These are phyloP conservation scores for Achroia grisella DNA, from an alignment of 1,140 invertebrate genomes.

Conservation along the genomic window DNA sequence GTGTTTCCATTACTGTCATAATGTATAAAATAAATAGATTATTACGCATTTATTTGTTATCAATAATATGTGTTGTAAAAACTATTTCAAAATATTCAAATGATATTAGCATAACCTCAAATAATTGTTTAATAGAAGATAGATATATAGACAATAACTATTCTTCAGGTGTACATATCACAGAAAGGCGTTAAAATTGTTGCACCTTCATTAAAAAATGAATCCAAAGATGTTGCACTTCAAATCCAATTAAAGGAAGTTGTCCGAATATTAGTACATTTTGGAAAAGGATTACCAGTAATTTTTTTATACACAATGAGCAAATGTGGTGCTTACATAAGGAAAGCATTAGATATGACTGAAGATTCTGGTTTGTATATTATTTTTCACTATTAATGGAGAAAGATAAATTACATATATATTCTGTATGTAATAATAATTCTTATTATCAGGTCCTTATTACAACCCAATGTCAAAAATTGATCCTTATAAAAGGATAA, in stretches of 20 bases:
- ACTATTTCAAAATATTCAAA: too few species aligned
- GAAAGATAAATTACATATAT: too few species aligned
- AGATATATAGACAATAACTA: too few species aligned
- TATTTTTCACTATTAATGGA: too few species aligned
- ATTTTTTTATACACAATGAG: constrained; percentile 85
- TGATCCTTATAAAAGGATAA: constrained; percentile 83
- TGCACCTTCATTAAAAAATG: constrained; percentile 78
- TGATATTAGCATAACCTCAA: too few species aligned
- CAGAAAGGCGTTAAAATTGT: constrained; percentile 78
- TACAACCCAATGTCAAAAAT: constrained; percentile 76
- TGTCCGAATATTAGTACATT: constrained; percentile 82
- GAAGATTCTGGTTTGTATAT: constrained; percentile 76
- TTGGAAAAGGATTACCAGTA: constrained; percentile 81
- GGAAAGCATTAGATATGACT: constrained; percentile 80
- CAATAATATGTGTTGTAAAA: too few species aligned
- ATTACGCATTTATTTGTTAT: too few species aligned
- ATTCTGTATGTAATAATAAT: too few species aligned
- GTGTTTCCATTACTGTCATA: too few species aligned
- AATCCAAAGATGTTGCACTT: constrained; percentile 74
- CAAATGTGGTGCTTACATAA: constrained; percentile 78
- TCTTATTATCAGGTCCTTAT: constrained; percentile 51
- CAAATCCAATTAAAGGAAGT: constrained; percentile 79
- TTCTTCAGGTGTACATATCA: constrained; percentile 75
- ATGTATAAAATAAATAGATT: too few species aligned
- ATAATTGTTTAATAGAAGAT: too few species aligned